Evolutionary conservation across 2,888 invertebrate genomes (phyloP).

Genomic region (Phragmatobia fuliginosa): DNA sequence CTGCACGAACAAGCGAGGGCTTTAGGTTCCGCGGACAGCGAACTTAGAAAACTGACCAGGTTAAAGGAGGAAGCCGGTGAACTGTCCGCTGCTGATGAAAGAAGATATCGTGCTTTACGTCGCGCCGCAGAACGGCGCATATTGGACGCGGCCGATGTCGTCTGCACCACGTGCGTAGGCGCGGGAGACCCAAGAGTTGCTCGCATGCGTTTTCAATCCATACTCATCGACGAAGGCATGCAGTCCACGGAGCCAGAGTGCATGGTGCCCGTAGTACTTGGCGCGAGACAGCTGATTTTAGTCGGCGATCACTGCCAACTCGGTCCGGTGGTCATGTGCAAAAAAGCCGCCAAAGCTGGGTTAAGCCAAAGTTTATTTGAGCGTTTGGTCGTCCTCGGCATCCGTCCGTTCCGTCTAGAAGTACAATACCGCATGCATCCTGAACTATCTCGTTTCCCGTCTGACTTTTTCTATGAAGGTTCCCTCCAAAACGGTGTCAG

Average conservation of each 20-base stretch:
- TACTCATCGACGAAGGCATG: constrained; percentile 98
- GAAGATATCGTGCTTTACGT: constrained; percentile 95
- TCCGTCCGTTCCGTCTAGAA: constrained; percentile 98
- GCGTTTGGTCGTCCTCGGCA: constrained; percentile 98
- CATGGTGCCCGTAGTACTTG: constrained; percentile 99
- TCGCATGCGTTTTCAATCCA: constrained; percentile 97
- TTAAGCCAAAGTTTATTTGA: constrained; percentile 99
- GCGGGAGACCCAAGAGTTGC: constrained; percentile 98
- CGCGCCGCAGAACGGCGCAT: constrained; percentile 96
- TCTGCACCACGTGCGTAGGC: constrained; percentile 99
- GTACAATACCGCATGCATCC: constrained; percentile 99
- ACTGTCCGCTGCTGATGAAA: constrained; percentile 97
- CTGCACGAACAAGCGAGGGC: constrained; percentile 99
- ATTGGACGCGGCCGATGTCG: constrained; percentile 98
- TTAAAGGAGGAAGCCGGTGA: constrained; percentile 99
- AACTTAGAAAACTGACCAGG: constrained; percentile 97
- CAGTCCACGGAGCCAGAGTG: constrained; percentile 99
- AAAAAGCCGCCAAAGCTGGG: constrained; percentile 98
- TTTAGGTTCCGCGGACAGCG: constrained; percentile 95
- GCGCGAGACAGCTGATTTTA: constrained; percentile 97
- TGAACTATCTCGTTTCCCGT: constrained; percentile 98
- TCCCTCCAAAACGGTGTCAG: constrained; percentile 99
- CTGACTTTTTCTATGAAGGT: constrained; percentile 99
- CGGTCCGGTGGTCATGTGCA: constrained; percentile 99
- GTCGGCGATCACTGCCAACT: constrained; percentile 99